Evolutionary conservation across 2,888 invertebrate species (phyloP).

Genomic region (Zygaena filipendulae): DNA sequence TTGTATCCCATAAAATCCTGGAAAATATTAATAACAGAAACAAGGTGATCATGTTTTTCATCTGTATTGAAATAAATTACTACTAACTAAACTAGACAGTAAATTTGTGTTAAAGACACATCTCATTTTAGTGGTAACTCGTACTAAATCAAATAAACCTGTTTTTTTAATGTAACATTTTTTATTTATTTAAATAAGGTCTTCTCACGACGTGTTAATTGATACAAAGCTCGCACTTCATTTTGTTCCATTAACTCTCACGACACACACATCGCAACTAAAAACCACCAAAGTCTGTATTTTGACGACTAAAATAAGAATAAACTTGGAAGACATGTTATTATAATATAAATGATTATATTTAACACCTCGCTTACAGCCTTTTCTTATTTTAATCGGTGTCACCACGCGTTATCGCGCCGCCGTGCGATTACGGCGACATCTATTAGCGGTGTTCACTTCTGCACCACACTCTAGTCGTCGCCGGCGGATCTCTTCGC

Average conservation of each 20-base stretch:
- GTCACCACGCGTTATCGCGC: background rate
- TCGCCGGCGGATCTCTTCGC: conserved; percentile 79
- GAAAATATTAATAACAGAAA: too few relatives aligned
- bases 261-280: conserved; percentile 52
- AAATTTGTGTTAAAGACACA: too few relatives aligned
- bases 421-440: background rate
- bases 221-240: too few relatives aligned
- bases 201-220: conserved; percentile 41
- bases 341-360: too few relatives aligned
- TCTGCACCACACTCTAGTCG: conserved; percentile 50
- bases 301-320: conserved; percentile 35
- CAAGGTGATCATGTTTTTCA: too few relatives aligned
- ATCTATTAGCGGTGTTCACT: background rate
- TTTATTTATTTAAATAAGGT: conserved; percentile 64
- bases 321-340: conserved; percentile 18
- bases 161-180: too few relatives aligned
- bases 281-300: conserved; percentile 46
- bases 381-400: conserved; percentile 43
- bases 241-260: conserved; percentile 63
- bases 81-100: too few relatives aligned
- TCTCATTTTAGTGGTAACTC: too few relatives aligned
- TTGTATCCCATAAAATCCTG: too few relatives aligned
- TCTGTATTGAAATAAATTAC: too few relatives aligned
- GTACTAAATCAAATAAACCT: too few relatives aligned
- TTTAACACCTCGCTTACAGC: conserved; percentile 12